Conservation (phyloP, 2,113 vertebrate genomes). For the Glaucidium brasilianum region DNA sequence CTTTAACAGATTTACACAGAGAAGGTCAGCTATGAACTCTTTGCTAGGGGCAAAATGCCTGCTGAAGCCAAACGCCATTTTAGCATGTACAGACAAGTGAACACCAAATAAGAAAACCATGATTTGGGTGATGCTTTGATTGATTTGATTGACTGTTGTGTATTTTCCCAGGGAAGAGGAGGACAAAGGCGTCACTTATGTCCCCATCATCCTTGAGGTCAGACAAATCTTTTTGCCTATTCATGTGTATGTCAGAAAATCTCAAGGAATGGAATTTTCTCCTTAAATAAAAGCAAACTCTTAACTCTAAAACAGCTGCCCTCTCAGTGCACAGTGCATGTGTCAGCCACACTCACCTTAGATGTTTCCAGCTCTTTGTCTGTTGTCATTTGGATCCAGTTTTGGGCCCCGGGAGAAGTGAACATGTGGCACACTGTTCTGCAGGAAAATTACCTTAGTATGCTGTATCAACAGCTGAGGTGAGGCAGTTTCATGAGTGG, state of each 20-base stretch:
- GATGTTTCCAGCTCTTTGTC: neutral
- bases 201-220: constrained; percentile 55
- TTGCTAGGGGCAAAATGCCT: neutral
- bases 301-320: neutral
- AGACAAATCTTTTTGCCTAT: neutral
- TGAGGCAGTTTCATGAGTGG: neutral
- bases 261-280: neutral
- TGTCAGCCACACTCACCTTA: neutral
- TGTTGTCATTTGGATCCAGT: neutral
- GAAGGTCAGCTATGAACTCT: neutral
- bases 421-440: neutral
- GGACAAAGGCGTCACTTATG: constrained; percentile 47
- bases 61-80: neutral
- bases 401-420: neutral
- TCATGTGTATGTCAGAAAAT: neutral
- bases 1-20: neutral
- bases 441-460: neutral
- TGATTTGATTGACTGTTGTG: neutral
- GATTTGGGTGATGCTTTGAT: neutral
- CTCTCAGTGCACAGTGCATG: neutral
- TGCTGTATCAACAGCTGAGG: neutral
- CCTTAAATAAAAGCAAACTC: neutral
- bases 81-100: neutral
- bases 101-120: neutral
- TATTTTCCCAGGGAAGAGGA: constrained; percentile 47